Base-by-base conservation (phyloP, 2,888 invertebrate genomes). In the Macrosoma leucophasiata region DNA sequence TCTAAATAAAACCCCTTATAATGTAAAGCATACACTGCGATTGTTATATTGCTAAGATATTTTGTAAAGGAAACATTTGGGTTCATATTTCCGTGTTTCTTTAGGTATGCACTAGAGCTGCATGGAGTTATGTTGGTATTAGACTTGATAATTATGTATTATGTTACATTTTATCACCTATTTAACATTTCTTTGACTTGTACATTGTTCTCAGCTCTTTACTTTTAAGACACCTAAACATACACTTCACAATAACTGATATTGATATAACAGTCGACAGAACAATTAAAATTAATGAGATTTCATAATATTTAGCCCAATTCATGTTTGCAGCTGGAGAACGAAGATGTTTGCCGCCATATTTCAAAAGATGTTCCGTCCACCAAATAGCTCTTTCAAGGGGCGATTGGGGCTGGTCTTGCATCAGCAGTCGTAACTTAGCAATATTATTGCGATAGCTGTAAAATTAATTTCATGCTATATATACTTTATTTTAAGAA, bases 331-430 rank as follows among this genome's bases (percentile, higher is more conserved):
- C 39, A 4, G 37, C 30, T 3, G 46, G 48, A 3, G 44, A 36
- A 13, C 41, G 35, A 6, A 51, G 34, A 24, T 51, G 48, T 7
- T 29, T 18, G 5, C 39, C 43, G n/a, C 48, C 46, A 23, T 47
- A 19, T 12, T 43, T 21, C 3, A 52, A 22, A 1, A 48, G 11
- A n/a, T 52, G 39, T 13, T 47, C 47, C 4, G 38, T 43, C 52
- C 50, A 52, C 41, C 39, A 50, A 4, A 49, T 36, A 4, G 50
- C 47, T 3, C 27, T 29, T 19, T 50, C 46, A 7, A 47, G 18
- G 6, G 51, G 43, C 8, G 38, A 42, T 10, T 45, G 33, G 12
- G 50, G 48, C 27, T 38, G 29, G n/a, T 41, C 38, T 8, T 35
- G 41, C 43, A 50, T 45, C 8, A 43, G 4, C 2, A 17, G 4